A percentile compares a stretch with the other conserved stretches of the same genome.
phyloP scores from a whole-genome alignment of 2,888 invertebrate species.

The Orthosia incerta region DNA sequence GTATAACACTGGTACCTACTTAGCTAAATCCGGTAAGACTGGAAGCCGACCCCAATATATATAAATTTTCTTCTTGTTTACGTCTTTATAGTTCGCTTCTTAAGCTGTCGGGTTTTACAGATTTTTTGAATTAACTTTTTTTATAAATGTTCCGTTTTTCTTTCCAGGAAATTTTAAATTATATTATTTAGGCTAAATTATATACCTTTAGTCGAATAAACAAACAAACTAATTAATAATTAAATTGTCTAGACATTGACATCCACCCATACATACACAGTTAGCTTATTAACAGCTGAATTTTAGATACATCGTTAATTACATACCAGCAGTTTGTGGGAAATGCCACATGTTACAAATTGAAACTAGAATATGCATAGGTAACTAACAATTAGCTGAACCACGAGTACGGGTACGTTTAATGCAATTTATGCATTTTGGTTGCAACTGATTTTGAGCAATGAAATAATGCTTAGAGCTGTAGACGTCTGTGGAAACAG shows the following conservation, averaged over 20 bases:
- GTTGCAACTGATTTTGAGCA: slow-evolving; percentile 32
- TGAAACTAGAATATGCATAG: slow-evolving; percentile 61
- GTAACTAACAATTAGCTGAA: slow-evolving; percentile 61
- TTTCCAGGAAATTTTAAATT: too few species aligned
- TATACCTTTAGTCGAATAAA: too few species aligned
- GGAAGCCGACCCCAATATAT: too few species aligned
- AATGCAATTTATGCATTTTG: slow-evolving; percentile 57
- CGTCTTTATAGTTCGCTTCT: too few species aligned
- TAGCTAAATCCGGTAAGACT: too few species aligned
- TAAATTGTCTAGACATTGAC: slow-evolving; percentile 5
- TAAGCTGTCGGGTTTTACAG: too few species aligned
- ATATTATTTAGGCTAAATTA: too few species aligned
- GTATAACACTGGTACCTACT: too few species aligned
- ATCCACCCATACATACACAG: slow-evolving; percentile 19
- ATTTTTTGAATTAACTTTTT: too few species aligned
- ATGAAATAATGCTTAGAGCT: slow-evolving; percentile 20
- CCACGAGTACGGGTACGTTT: slow-evolving; percentile 17
- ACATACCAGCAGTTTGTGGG: slow-evolving; percentile 58
- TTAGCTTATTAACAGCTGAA: slow-evolving; percentile 37
- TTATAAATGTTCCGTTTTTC: too few species aligned
- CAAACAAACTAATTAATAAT: neutral
- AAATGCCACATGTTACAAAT: slow-evolving; percentile 66
- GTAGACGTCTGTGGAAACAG: neutral
- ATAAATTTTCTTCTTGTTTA: too few species aligned
- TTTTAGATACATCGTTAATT: slow-evolving; percentile 60